Evolutionary conservation across 2,113 vertebrate genomes (phyloP).

Genomic region (Thinocorus orbignyianus): DNA sequence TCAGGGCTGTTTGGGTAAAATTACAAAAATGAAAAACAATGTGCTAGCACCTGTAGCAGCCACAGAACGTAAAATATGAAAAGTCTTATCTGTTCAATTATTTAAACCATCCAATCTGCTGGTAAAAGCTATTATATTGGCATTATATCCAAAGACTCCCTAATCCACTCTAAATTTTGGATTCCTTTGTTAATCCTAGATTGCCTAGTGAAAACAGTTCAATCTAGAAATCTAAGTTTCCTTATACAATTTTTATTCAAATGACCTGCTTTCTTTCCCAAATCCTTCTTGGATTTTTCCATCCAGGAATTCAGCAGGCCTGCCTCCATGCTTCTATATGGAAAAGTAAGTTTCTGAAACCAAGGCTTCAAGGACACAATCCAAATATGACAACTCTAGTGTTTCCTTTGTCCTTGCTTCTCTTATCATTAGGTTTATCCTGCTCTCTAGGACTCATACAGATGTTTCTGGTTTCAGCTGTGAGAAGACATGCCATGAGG

Average conservation of each 20-base stretch:
- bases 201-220: conserved; percentile 5
- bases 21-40: conserved; percentile 23
- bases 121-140: not conserved
- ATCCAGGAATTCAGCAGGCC: not conserved
- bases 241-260: not conserved
- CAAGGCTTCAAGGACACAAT: not conserved
- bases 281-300: not conserved
- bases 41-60: conserved; percentile 1
- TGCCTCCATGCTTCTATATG: not conserved
- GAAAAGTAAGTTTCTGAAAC: not conserved
- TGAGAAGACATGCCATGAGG: not conserved
- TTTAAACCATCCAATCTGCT: not conserved
- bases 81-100: conserved; percentile 3
- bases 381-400: not conserved
- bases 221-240: not conserved
- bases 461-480: not conserved
- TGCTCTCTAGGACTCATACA: not conserved
- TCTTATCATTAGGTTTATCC: not conserved
- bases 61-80: not conserved
- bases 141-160: not conserved
- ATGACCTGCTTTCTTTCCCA: not conserved
- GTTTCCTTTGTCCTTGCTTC: not conserved
- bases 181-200: conserved; percentile 41
- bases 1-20: conserved; percentile 5
- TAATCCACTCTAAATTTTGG: conserved; percentile 5